Percentiles rank a stretch among this genome's conserved stretches.
Evolutionary conservation across 2,113 vertebrate genomes (phyloP).

Genomic region (Pithys albifrons): DNA sequence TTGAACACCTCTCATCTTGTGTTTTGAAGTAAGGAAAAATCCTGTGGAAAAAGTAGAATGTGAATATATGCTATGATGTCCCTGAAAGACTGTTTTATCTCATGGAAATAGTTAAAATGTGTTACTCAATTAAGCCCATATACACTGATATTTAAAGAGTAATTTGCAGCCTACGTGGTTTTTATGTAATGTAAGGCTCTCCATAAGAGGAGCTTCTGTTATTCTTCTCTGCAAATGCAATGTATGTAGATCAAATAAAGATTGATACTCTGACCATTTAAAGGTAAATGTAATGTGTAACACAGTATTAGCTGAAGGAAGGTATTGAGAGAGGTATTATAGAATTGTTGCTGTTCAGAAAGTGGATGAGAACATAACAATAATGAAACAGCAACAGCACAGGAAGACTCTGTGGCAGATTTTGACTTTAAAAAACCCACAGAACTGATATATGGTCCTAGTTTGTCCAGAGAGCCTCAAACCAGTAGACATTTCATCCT

Average conservation of each 20-base stretch:
- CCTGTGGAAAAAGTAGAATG: too few species aligned
- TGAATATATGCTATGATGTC: too few species aligned
- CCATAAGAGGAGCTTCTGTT: not conserved
- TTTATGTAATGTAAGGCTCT: not conserved
- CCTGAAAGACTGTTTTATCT: too few species aligned
- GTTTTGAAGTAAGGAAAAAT: too few species aligned
- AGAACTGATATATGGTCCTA: not conserved
- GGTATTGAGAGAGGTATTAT: not conserved
- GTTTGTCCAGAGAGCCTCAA: not conserved
- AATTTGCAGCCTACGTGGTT: not conserved
- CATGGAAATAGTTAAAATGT: too few species aligned
- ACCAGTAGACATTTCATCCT: not conserved
- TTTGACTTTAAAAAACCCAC: not conserved
- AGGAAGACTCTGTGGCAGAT: not conserved
- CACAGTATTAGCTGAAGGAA: not conserved
- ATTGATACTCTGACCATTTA: not conserved
- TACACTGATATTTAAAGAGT: too few species aligned
- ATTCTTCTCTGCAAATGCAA: not conserved
- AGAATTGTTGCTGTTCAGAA: not conserved
- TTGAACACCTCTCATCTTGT: too few species aligned
- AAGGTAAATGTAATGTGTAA: not conserved
- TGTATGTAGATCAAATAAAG: not conserved
- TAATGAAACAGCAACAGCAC: not conserved
- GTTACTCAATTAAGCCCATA: too few species aligned
- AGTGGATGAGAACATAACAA: not conserved